Conservation (phyloP, 2,888 invertebrate species). For the Brenthis ino region DNA sequence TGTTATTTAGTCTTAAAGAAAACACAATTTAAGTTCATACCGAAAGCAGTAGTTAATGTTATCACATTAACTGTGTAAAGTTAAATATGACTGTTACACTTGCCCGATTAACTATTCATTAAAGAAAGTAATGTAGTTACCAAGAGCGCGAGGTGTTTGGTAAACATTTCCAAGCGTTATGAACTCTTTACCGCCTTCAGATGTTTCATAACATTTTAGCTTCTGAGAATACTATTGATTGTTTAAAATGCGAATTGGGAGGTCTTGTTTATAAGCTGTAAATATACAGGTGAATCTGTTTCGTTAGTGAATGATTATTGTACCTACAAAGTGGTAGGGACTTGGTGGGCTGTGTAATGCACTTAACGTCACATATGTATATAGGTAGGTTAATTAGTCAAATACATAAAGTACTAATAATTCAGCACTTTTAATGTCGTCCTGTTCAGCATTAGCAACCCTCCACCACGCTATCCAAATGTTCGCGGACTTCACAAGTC, state of each 20-base stretch:
- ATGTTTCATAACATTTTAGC: constrained; percentile 21
- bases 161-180: constrained; percentile 51
- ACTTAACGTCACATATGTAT: too few relatives aligned
- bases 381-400: too few relatives aligned
- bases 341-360: too few relatives aligned
- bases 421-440: too few relatives aligned
- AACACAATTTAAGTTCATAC: not conserved
- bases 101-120: constrained; percentile 15
- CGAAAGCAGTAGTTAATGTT: not conserved
- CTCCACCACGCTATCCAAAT: too few relatives aligned
- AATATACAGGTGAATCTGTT: constrained; percentile 17
- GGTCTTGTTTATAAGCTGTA: constrained; percentile 13
- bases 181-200: constrained; percentile 37
- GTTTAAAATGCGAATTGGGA: constrained; percentile 29
- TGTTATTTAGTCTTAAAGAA: not conserved
- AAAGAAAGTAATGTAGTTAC: constrained; percentile 21
- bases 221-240: constrained; percentile 32
- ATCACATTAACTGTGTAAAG: not conserved
- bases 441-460: too few relatives aligned
- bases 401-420: too few relatives aligned
- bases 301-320: not conserved
- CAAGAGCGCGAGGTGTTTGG: constrained; percentile 48
- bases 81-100: constrained; percentile 10
- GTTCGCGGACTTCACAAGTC: too few relatives aligned
- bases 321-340: too few relatives aligned